phyloP scores from a whole-genome alignment of 2,113 vertebrate species.

The Miniopterus natalensis region DNA sequence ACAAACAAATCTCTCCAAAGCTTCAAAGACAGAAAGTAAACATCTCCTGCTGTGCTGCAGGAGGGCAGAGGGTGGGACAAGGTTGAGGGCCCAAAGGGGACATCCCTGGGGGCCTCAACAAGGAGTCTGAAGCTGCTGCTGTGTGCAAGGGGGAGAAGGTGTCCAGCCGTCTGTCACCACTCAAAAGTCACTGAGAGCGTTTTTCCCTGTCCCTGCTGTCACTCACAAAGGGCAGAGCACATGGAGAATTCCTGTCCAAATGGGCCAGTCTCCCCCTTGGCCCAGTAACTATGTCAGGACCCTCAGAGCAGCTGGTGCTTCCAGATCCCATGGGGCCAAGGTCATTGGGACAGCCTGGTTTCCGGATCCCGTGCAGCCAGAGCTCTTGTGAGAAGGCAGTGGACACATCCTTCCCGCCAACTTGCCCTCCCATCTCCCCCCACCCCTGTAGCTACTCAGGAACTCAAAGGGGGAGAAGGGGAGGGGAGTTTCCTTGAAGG shows the following conservation, averaged over 20 bases:
- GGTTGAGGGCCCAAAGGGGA: neutral
- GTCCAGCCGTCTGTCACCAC: neutral
- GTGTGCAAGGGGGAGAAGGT: neutral
- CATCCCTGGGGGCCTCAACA: neutral
- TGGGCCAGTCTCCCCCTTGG: neutral
- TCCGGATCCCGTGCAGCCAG: neutral
- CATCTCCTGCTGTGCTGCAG: neutral
- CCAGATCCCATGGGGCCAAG: neutral
- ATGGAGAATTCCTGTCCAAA: neutral
- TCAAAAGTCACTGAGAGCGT: neutral
- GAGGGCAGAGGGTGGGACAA: neutral
- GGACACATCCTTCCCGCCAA: rapidly evolving
- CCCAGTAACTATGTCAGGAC: neutral
- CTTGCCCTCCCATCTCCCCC: neutral
- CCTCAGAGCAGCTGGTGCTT: neutral
- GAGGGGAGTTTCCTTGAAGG: neutral
- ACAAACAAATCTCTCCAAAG: neutral
- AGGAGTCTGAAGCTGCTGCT: neutral
- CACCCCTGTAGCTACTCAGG: neutral
- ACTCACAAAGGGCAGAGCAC: neutral
- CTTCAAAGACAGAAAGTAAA: slow-evolving; percentile 6
- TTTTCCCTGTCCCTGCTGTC: neutral
- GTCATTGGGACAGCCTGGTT: neutral
- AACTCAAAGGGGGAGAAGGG: neutral
- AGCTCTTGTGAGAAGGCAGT: neutral